Percentiles rank a stretch among this genome's conserved stretches.
Evolutionary conservation across 2,888 invertebrate species (phyloP).

Genomic region (Oconnorella tubifera): DNA sequence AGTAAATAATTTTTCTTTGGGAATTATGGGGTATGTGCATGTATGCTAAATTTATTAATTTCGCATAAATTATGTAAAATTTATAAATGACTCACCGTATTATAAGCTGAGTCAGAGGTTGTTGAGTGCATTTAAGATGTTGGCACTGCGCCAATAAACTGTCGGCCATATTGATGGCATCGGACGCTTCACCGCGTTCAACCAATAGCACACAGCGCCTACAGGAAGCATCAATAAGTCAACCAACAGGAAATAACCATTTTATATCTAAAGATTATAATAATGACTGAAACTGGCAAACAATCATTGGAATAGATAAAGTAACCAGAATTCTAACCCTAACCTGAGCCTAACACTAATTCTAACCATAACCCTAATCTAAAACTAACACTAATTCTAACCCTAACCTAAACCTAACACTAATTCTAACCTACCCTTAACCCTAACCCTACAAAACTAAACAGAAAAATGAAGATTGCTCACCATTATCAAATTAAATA

Average conservation of each 20-base stretch:
- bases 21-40: neutral
- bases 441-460: no score
- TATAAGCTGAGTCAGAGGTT: slow-evolving; percentile 15
- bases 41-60: neutral
- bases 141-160: slow-evolving; percentile 41
- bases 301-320: no score
- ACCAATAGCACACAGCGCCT: slow-evolving; percentile 44
- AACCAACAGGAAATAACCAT: neutral
- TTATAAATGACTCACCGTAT: slow-evolving; percentile 13
- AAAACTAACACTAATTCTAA: no score
- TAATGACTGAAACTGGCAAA: no score
- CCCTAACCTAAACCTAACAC: no score
- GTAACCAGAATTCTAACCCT: no score
- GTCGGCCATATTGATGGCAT: slow-evolving; percentile 29
- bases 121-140: slow-evolving; percentile 26
- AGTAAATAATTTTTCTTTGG: neutral
- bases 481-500: no score
- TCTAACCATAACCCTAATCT: no score
- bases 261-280: no score
- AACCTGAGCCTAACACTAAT: no score
- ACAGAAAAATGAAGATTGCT: no score
- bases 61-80: neutral
- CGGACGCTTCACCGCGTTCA: slow-evolving; percentile 46
- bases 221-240: slow-evolving; percentile 5
- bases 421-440: no score